Percentiles rank a stretch among this genome's conserved stretches.
Evolutionary conservation across 1,140 invertebrate species (phyloP).

Genomic region (Lerema accius): DNA sequence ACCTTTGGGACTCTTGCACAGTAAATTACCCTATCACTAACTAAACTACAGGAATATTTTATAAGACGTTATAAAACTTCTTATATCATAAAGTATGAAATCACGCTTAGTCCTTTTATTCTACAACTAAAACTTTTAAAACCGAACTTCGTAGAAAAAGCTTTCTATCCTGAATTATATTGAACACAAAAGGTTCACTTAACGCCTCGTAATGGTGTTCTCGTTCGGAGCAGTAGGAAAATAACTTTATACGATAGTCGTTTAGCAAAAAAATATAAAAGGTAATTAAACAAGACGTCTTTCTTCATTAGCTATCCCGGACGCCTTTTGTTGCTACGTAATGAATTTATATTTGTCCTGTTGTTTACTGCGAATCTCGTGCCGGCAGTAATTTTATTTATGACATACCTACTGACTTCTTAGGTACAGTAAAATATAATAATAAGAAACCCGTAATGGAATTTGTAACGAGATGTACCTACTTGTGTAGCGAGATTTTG

Average conservation of each 20-base stretch:
- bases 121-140: conserved; percentile 27
- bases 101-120: not conserved
- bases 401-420: not conserved
- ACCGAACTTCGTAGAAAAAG: conserved; percentile 27
- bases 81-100: not conserved
- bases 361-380: conserved; percentile 31
- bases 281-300: conserved; percentile 76
- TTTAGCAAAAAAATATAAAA: conserved; percentile 75
- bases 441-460: not conserved
- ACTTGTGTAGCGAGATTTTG: too few species aligned
- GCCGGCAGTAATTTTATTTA: conserved; percentile 33
- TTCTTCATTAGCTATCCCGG: conserved; percentile 69
- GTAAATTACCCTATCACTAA: too few species aligned
- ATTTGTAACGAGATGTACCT: too few species aligned
- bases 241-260: conserved; percentile 69
- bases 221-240: conserved; percentile 58
- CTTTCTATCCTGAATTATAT: conserved; percentile 45
- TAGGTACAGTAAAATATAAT: not conserved
- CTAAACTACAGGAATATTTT: not conserved
- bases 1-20: too few species aligned
- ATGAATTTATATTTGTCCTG: conserved; percentile 66
- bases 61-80: not conserved
- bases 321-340: conserved; percentile 62
- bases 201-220: conserved; percentile 61
- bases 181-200: conserved; percentile 58